These are phyloP conservation scores for Phycodurus eques DNA, from an alignment of 2,113 vertebrate species.

Conservation along the genomic window DNA sequence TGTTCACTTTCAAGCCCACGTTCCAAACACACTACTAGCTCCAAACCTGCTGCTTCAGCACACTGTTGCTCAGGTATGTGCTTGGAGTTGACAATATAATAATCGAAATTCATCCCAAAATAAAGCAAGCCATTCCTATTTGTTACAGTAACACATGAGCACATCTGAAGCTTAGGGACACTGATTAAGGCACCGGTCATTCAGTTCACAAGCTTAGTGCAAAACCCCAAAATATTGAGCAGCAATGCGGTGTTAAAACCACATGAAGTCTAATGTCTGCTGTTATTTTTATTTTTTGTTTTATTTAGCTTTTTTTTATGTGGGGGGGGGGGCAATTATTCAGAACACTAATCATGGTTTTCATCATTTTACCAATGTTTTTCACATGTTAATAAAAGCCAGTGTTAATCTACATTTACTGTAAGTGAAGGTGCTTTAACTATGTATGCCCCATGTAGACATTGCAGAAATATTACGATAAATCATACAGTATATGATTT, in stretches of 20 bases:
- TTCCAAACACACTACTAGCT: slow-evolving; percentile 48
- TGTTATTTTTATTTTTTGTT: slow-evolving; percentile 35
- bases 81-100: slow-evolving; percentile 24
- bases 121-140: slow-evolving; percentile 43
- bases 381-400: slow-evolving; percentile 26
- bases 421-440: not conserved
- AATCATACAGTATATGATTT: not conserved
- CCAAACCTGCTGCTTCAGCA: slow-evolving; percentile 61
- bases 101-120: slow-evolving; percentile 56
- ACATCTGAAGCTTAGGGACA: slow-evolving; percentile 61
- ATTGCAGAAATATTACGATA: not conserved
- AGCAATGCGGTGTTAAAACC: slow-evolving; percentile 55
- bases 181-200: slow-evolving; percentile 55
- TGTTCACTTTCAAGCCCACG: slow-evolving; percentile 37
- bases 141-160: slow-evolving; percentile 46
- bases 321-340: not conserved
- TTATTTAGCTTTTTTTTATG: slow-evolving; percentile 3
- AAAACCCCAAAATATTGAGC: slow-evolving; percentile 56
- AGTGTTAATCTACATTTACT: not conserved
- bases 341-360: slow-evolving; percentile 41
- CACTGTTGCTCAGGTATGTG: slow-evolving; percentile 38
- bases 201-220: slow-evolving; percentile 61
- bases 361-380: slow-evolving; percentile 35
- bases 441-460: not conserved
- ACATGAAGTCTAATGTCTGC: slow-evolving; percentile 51